A percentile compares a stretch with the other conserved stretches of the same genome.
These are phyloP conservation scores for Bergia puertoricense DNA, from an alignment of 92 coral and sea anemone genomes.

Conservation along the genomic window DNA sequence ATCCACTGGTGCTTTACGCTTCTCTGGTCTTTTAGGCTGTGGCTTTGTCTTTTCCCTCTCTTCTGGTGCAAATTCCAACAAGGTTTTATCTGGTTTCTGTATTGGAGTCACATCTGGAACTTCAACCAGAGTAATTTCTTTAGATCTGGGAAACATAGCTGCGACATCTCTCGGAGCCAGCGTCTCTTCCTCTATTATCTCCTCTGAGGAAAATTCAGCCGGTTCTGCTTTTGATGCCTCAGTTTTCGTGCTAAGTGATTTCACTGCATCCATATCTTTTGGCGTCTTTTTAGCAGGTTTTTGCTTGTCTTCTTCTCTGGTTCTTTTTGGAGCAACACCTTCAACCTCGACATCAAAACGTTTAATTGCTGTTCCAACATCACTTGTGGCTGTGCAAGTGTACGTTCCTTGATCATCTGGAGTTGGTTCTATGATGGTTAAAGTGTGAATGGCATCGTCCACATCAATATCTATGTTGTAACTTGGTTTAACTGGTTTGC, in stretches of 20 bases:
- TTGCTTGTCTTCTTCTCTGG: not conserved
- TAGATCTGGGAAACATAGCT: slow-evolving; percentile 16
- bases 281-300: not conserved
- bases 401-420: slow-evolving; percentile 60
- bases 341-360: slow-evolving; percentile 72
- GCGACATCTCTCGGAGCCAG: not conserved
- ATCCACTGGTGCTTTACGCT: slow-evolving; percentile 14
- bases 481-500: slow-evolving; percentile 53
- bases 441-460: slow-evolving; percentile 63
- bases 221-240: slow-evolving; percentile 31
- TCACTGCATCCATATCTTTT: not conserved
- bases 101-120: not conserved
- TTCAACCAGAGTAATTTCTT: slow-evolving; percentile 26
- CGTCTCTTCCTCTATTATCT: slow-evolving; percentile 1
- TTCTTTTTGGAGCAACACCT: slow-evolving; percentile 27
- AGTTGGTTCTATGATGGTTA: slow-evolving; percentile 63
- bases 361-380: slow-evolving; percentile 54
- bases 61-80: not conserved
- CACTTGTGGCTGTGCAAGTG: slow-evolving; percentile 41
- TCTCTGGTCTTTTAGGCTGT: slow-evolving; percentile 16
- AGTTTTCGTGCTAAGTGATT: not conserved
- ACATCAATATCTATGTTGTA: slow-evolving; percentile 63
- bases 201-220: not conserved
- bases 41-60: not conserved
- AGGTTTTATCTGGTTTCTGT: not conserved